A percentile compares a stretch with the other conserved stretches of the same genome.
Conservation (phyloP, 2,888 invertebrate species). For the Schizaphis graminum region DNA sequence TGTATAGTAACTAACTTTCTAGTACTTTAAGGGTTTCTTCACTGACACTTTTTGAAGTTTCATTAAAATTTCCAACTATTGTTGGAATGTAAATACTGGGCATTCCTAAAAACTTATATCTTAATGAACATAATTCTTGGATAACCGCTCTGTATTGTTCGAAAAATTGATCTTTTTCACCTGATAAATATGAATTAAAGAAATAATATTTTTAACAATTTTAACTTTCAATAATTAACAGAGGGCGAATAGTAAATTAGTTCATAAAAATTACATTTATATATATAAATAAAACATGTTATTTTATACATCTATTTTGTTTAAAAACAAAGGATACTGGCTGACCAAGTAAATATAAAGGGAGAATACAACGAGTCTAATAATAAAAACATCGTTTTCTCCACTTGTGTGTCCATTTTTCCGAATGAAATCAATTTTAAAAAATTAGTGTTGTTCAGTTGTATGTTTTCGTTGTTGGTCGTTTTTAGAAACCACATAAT, state of each 20-base stretch:
- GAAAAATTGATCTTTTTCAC: constrained; percentile 55
- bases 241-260: background rate
- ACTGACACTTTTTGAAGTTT: constrained; percentile 24
- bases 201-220: background rate
- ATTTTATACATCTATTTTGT: background rate
- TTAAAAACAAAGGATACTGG: constrained; percentile 49
- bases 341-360: constrained; percentile 50
- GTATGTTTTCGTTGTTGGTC: background rate
- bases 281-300: background rate
- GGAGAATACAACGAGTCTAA: constrained; percentile 55
- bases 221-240: background rate
- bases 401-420: constrained; percentile 43
- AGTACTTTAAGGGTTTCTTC: constrained; percentile 61
- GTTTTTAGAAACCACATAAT: constrained; percentile 56
- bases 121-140: constrained; percentile 53
- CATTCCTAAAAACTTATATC: constrained; percentile 58
- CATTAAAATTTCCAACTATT: background rate
- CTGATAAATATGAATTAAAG: background rate
- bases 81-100: constrained; percentile 58
- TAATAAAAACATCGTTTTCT: constrained; percentile 54
- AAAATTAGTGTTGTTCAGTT: constrained; percentile 33
- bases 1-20: constrained; percentile 45
- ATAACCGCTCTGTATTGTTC: constrained; percentile 51
- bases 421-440: constrained; percentile 34
- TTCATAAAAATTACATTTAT: background rate